Evolutionary conservation across 2,113 vertebrate genomes (phyloP).

Genomic region (Notothenia rossii): DNA sequence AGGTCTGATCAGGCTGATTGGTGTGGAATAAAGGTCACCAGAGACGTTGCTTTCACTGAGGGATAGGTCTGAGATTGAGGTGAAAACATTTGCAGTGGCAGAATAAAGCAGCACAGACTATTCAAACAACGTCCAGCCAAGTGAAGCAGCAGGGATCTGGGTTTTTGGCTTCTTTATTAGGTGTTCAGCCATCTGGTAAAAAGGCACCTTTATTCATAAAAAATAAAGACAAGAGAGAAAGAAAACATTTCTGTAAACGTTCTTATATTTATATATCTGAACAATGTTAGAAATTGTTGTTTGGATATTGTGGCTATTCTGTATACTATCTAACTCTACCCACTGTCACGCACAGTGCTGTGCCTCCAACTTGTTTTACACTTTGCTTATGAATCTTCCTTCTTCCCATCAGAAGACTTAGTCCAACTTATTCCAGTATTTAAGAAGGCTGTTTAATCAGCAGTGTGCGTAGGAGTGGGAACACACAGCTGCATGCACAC

Average conservation of each 20-base stretch:
- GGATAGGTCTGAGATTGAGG: slow-evolving; percentile 50
- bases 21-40: slow-evolving; percentile 43
- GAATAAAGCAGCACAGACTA: slow-evolving; percentile 10
- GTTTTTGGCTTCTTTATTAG: slow-evolving; percentile 10
- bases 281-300: background rate
- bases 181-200: slow-evolving; percentile 3
- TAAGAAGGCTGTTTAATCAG: slow-evolving; percentile 25
- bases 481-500: slow-evolving; percentile 46
- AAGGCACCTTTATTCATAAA: background rate
- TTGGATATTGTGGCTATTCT: background rate
- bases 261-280: background rate
- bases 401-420: background rate
- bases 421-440: slow-evolving; percentile 20
- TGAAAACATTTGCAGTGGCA: slow-evolving; percentile 38
- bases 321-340: background rate
- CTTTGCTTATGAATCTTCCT: background rate
- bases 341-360: background rate
- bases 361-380: background rate
- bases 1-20: slow-evolving; percentile 36
- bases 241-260: background rate
- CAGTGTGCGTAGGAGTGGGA: slow-evolving; percentile 32
- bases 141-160: background rate
- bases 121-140: background rate
- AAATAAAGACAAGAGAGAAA: background rate
- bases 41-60: slow-evolving; percentile 24